phyloP scores from a whole-genome alignment of 2,888 invertebrate species.

The Cyclophora albipunctata region DNA sequence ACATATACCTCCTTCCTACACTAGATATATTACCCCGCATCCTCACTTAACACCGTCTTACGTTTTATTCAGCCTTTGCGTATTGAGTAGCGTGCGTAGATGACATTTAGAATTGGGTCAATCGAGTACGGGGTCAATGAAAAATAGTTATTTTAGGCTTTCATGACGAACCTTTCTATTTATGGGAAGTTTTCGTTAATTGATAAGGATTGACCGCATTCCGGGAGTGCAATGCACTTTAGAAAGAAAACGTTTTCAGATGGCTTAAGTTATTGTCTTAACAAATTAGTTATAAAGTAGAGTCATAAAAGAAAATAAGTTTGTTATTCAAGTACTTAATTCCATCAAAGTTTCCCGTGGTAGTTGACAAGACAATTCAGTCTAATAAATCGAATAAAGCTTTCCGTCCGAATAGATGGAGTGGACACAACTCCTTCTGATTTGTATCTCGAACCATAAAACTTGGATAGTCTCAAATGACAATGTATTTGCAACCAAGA shows the following conservation, averaged over 20 bases:
- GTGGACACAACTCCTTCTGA: conserved; percentile 8
- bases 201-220: too few relatives aligned
- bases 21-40: conserved; percentile 48
- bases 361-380: too few relatives aligned
- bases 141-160: conserved; percentile 23
- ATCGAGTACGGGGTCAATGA: conserved; percentile 21
- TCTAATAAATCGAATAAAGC: background rate
- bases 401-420: conserved; percentile 5
- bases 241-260: too few relatives aligned
- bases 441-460: conserved; percentile 12
- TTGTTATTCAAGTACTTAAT: too few relatives aligned
- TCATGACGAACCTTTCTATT: conserved; percentile 3
- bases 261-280: too few relatives aligned
- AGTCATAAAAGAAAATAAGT: too few relatives aligned
- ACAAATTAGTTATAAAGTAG: too few relatives aligned
- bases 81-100: conserved; percentile 20
- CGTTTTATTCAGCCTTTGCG: conserved; percentile 3
- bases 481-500: conserved; percentile 28
- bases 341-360: too few relatives aligned
- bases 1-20: conserved; percentile 54
- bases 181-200: too few relatives aligned
- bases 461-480: conserved; percentile 18
- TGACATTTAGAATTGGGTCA: conserved; percentile 23
- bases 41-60: conserved; percentile 46
- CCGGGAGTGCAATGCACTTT: too few relatives aligned